Evolutionary conservation across 2,113 vertebrate genomes (phyloP).

Genomic region (Siniperca knerii): DNA sequence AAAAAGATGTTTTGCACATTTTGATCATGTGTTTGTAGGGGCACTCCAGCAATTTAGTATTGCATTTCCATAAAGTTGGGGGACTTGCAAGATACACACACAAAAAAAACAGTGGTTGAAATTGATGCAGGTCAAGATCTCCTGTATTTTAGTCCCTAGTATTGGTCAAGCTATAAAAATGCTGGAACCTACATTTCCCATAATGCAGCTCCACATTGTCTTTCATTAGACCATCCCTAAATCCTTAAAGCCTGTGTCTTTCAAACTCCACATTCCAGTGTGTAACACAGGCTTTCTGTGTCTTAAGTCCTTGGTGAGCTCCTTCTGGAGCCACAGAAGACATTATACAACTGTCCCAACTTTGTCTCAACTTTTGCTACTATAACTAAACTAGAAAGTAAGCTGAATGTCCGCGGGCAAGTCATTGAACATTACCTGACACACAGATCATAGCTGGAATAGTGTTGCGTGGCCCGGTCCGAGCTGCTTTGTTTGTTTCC

Average conservation of each 20-base stretch:
- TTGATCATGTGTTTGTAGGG: background rate
- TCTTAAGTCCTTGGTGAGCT: background rate
- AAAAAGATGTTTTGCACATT: conserved; percentile 7
- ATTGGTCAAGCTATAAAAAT: background rate
- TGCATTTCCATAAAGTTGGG: conserved; percentile 2
- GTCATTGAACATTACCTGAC: too few relatives aligned
- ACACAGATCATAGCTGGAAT: too few relatives aligned
- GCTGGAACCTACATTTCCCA: background rate
- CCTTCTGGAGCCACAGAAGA: background rate
- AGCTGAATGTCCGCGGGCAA: too few relatives aligned
- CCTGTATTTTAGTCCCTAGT: background rate
- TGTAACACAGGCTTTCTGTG: background rate
- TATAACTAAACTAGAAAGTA: too few relatives aligned
- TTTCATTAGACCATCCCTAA: background rate
- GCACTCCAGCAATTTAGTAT: background rate
- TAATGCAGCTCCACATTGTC: background rate
- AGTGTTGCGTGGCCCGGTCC: too few relatives aligned
- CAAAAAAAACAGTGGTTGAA: background rate
- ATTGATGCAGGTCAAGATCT: background rate
- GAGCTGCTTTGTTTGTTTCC: too few relatives aligned
- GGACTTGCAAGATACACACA: background rate
- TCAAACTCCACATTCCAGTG: background rate
- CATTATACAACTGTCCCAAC: background rate
- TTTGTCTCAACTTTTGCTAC: background rate
- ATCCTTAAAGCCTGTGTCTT: background rate